phyloP scores from a whole-genome alignment of 2,113 vertebrate species.

The Leptocoma aspasia region DNA sequence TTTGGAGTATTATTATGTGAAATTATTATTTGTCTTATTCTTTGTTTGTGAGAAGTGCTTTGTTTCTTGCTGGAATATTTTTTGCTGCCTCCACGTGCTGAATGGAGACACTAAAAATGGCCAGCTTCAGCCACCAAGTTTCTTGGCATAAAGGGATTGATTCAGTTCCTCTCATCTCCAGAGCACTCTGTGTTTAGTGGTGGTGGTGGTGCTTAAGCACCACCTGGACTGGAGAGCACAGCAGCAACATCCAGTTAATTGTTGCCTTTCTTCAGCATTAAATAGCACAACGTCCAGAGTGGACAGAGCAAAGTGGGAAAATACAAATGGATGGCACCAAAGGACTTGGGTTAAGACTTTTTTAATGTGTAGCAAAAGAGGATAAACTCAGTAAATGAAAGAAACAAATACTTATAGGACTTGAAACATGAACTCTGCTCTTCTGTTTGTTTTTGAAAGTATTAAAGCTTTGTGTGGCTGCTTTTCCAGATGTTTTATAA shows the following conservation, averaged over 20 bases:
- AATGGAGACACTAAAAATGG: not conserved
- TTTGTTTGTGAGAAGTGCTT: not conserved
- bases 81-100: not conserved
- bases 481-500: constrained; percentile 58
- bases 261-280: not conserved
- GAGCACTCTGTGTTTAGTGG: not conserved
- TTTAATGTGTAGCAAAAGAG: not conserved
- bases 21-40: not conserved
- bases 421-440: not conserved
- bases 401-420: not conserved
- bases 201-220: not conserved
- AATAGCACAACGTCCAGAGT: not conserved
- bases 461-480: constrained; percentile 48
- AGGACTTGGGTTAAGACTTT: not conserved
- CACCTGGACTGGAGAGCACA: not conserved
- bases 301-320: not conserved
- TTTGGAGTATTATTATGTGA: not conserved
- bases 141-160: not conserved
- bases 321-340: not conserved
- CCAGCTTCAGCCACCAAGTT: not conserved
- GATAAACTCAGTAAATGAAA: not conserved
- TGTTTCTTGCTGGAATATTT: not conserved
- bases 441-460: constrained; percentile 32
- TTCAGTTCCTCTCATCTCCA: not conserved
- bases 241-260: fast-evolving